phyloP scores from a whole-genome alignment of 2,888 invertebrate species.

The Eupithecia abbreviata region DNA sequence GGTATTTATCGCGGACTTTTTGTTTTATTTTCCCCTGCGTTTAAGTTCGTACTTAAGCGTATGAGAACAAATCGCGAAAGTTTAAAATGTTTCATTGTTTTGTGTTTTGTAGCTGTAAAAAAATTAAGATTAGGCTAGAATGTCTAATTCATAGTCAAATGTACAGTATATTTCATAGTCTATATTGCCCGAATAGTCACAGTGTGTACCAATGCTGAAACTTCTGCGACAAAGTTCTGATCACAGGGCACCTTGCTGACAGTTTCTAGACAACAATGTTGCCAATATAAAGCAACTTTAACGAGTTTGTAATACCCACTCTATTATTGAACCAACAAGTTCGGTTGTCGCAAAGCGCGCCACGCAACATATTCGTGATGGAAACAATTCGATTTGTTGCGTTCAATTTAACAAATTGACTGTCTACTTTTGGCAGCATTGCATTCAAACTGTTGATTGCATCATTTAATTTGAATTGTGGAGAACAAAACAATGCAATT shows the following conservation, averaged over 20 bases:
- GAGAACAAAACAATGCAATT: slow-evolving; percentile 62
- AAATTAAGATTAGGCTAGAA: too few relatives aligned
- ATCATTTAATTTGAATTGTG: slow-evolving; percentile 55
- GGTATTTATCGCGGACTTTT: too few relatives aligned
- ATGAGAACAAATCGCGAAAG: too few relatives aligned
- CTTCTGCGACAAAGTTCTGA: neutral
- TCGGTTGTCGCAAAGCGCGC: neutral
- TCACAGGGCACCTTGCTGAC: neutral
- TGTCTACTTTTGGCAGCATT: slow-evolving; percentile 52
- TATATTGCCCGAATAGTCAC: neutral
- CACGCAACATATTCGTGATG: slow-evolving; percentile 41
- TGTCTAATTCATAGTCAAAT: too few relatives aligned
- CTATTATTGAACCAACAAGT: slow-evolving; percentile 10
- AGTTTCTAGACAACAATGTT: slow-evolving; percentile 8
- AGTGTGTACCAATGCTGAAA: neutral
- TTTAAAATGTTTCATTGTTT: too few relatives aligned
- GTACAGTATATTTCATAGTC: neutral
- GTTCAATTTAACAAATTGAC: slow-evolving; percentile 57
- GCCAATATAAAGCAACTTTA: slow-evolving; percentile 26
- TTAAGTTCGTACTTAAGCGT: too few relatives aligned
- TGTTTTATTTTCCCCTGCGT: too few relatives aligned
- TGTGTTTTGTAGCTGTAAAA: too few relatives aligned
- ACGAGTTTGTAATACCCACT: slow-evolving; percentile 28
- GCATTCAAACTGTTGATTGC: slow-evolving; percentile 60
- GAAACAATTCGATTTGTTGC: slow-evolving; percentile 43